Percentiles rank a stretch among this genome's conserved stretches.
Conservation (phyloP, 2,888 invertebrate species). For the Cancer borealis region DNA sequence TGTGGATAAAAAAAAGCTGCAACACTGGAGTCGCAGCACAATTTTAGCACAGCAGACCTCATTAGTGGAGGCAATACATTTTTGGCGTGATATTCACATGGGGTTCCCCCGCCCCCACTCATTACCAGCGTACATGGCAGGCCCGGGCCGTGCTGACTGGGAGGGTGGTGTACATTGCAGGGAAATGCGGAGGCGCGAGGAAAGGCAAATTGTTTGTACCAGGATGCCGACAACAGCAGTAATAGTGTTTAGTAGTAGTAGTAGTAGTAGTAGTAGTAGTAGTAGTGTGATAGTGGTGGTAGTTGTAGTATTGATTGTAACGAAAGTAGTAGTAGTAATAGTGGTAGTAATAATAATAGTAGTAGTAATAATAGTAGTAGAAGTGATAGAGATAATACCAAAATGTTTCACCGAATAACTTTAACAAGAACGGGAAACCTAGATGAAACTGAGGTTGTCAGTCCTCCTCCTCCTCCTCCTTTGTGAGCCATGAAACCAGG, state of each 20-base stretch:
- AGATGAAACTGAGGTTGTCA: no score
- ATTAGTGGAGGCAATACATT: conserved; percentile 32
- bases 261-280: not conserved
- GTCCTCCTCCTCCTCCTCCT: no score
- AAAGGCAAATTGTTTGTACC: not conserved
- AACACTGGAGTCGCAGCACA: not conserved
- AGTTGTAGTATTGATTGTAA: not conserved
- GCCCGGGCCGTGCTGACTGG: not conserved
- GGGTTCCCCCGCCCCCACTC: not conserved
- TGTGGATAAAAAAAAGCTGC: not conserved
- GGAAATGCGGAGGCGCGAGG: not conserved
- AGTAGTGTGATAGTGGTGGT: not conserved
- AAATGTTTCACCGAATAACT: no score
- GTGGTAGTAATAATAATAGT: no score
- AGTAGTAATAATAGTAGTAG: no score
- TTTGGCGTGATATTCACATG: not conserved
- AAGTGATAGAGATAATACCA: no score
- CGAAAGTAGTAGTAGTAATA: no score
- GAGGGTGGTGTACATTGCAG: not conserved
- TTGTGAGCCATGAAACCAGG: no score
- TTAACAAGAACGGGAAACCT: no score
- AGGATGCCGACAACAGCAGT: not conserved
- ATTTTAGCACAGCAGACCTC: not conserved
- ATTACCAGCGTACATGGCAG: not conserved
- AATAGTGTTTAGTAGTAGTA: not conserved